phyloP scores from a whole-genome alignment of 1,140 invertebrate species.

The Eufriesea mexicana region DNA sequence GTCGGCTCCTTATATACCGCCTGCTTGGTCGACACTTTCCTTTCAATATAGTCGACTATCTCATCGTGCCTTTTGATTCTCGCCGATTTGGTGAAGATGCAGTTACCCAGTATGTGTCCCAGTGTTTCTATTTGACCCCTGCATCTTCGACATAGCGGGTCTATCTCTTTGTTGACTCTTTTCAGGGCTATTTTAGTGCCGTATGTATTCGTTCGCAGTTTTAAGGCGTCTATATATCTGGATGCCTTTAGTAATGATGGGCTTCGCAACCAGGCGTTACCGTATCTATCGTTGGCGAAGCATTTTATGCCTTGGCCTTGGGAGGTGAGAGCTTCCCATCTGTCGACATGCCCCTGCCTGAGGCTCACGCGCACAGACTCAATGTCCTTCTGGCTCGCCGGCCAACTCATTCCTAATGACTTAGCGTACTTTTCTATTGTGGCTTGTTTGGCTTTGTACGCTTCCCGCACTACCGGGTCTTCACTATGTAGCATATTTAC shows the following conservation, averaged over 20 bases:
- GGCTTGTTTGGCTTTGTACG: accelerated
- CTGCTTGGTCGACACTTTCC: accelerated
- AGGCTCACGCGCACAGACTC: not conserved
- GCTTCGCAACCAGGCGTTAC: not conserved
- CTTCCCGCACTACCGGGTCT: too few relatives aligned
- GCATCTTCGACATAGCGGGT: not conserved
- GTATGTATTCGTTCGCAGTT: conserved; percentile 10
- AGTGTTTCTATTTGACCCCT: conserved; percentile 14
- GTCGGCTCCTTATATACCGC: not conserved
- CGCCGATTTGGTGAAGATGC: conserved; percentile 22
- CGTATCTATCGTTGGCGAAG: not conserved
- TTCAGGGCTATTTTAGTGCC: not conserved
- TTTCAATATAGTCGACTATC: conserved; percentile 15
- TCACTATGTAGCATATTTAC: too few relatives aligned
- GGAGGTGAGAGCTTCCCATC: not conserved
- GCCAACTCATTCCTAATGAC: not conserved
- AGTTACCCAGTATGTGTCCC: conserved; percentile 50
- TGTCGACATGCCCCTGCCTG: too few relatives aligned
- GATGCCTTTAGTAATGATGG: not conserved
- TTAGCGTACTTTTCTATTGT: not conserved
- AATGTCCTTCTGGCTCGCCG: not conserved
- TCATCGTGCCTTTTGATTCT: conserved; percentile 59
- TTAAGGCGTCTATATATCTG: not conserved
- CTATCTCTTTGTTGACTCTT: not conserved
- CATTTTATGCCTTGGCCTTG: not conserved